Evolutionary conservation across 37 sponge, comb jelly and placozoan genomes (phyloP).

Genomic region (Diacarnus erythraeanus): DNA sequence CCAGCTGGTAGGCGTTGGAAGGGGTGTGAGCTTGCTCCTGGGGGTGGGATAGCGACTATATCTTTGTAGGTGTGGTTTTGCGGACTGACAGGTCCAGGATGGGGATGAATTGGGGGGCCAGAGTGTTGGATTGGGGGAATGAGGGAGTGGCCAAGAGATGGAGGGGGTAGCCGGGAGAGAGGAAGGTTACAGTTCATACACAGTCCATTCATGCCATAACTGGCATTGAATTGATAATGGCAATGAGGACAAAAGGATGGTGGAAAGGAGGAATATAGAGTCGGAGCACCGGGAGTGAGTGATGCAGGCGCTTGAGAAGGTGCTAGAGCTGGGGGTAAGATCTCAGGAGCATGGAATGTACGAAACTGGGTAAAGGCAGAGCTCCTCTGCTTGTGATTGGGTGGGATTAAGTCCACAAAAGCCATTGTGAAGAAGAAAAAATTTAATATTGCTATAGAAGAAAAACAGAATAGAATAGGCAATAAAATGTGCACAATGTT

Average conservation of each 20-base stretch:
- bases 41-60: not conserved
- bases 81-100: not conserved
- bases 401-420: slow-evolving; percentile 24
- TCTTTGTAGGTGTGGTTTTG: not conserved
- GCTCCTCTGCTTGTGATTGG: slow-evolving; percentile 17
- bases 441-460: too few relatives aligned
- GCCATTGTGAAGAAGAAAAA: too few relatives aligned
- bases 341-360: not conserved
- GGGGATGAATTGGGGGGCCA: too few relatives aligned
- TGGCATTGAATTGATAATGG: slow-evolving; percentile 11
- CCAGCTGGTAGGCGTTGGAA: not conserved
- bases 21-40: not conserved
- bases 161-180: slow-evolving; percentile 7
- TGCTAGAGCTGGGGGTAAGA: not conserved
- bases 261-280: slow-evolving; percentile 1
- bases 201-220: not conserved
- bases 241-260: slow-evolving; percentile 21
- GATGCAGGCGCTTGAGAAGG: not conserved
- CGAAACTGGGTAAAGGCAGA: not conserved
- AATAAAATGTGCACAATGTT: too few relatives aligned
- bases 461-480: too few relatives aligned
- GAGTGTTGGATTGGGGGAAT: not conserved
- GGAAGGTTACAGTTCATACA: slow-evolving; percentile 29
- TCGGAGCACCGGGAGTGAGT: not conserved
- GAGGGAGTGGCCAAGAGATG: not conserved